Evolutionary conservation across 2,888 invertebrate species (phyloP).

Genomic region (Callosobruchus maculatus): DNA sequence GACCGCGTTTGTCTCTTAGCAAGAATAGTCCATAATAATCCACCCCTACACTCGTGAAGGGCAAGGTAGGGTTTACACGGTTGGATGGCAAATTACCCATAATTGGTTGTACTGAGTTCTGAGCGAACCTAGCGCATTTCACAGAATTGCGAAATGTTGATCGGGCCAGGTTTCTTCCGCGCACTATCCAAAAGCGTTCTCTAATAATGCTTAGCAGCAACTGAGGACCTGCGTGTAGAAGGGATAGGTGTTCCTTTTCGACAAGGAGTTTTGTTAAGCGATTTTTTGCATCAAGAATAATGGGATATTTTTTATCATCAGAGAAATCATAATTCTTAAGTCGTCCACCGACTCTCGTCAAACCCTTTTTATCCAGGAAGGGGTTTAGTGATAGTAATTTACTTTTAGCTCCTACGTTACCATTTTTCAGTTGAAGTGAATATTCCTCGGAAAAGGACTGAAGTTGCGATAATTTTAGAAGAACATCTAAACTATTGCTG

Average conservation of each 20-base stretch:
- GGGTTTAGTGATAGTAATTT: not conserved
- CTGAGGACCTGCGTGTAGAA: not conserved
- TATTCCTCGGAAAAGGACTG: not conserved
- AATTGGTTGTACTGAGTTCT: too few relatives aligned
- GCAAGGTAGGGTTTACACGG: conserved; percentile 6
- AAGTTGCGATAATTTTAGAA: not conserved
- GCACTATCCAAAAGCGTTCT: not conserved
- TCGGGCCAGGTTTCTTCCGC: not conserved
- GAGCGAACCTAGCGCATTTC: not conserved
- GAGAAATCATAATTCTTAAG: too few relatives aligned
- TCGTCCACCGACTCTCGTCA: not conserved
- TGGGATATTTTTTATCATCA: too few relatives aligned
- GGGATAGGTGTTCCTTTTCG: too few relatives aligned
- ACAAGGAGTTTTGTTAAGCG: too few relatives aligned
- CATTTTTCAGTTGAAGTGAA: not conserved
- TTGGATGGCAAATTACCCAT: conserved; percentile 15
- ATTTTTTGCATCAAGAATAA: too few relatives aligned
- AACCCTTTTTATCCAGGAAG: not conserved
- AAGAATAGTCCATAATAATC: conserved; percentile 27
- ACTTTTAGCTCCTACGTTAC: not conserved
- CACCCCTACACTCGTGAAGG: conserved; percentile 17
- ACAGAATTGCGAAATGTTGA: not conserved
- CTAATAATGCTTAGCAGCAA: not conserved
- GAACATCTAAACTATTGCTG: not conserved
- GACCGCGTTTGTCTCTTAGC: conserved; percentile 15